These are phyloP conservation scores for Propithecus perrieri DNA, from an alignment of 2,797 vertebrate species.

Conservation along the genomic window DNA sequence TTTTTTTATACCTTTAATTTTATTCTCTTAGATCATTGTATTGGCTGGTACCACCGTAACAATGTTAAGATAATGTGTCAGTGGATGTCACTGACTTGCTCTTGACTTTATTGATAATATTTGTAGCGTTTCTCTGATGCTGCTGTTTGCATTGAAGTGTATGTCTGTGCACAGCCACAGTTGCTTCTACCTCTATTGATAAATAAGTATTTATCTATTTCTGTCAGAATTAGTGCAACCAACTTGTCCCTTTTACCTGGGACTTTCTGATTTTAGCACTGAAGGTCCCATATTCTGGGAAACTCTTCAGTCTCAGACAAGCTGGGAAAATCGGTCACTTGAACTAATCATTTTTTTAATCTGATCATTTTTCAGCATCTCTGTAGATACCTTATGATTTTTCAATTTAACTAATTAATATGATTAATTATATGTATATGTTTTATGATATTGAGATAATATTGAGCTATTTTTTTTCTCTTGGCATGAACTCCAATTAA, in stretches of 20 bases:
- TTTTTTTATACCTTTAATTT: conserved; percentile 19
- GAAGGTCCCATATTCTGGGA: neutral
- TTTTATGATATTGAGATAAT: neutral
- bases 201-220: neutral
- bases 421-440: neutral
- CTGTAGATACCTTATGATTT: neutral
- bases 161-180: neutral
- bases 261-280: neutral
- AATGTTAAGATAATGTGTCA: neutral
- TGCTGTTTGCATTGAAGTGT: neutral
- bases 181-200: neutral
- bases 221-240: neutral
- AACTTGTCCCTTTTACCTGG: neutral
- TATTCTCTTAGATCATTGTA: conserved; percentile 17
- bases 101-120: neutral
- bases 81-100: neutral
- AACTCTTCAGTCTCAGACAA: neutral
- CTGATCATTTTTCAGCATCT: neutral
- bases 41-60: neutral
- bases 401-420: neutral
- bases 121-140: neutral
- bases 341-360: neutral
- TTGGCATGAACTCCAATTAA: neutral
- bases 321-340: neutral
- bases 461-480: neutral